Conservation (phyloP, 2,888 invertebrate species). For the Salticus scenicus region DNA sequence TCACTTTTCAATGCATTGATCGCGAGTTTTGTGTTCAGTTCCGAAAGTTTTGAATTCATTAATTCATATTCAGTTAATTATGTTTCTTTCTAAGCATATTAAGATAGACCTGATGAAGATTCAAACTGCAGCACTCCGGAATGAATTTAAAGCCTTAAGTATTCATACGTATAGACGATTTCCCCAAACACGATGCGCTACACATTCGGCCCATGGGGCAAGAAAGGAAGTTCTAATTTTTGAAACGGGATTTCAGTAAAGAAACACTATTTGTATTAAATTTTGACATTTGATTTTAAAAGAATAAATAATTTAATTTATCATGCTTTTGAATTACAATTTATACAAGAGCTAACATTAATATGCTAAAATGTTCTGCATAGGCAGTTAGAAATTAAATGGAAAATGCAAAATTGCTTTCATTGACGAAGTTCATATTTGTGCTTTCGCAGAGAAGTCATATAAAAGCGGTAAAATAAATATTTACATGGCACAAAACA, state of each 20-base stretch:
- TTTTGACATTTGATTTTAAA: no score
- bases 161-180: neutral
- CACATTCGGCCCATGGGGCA: neutral
- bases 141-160: slow-evolving; percentile 11
- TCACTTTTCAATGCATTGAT: slow-evolving; percentile 18
- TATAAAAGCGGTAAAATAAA: no score
- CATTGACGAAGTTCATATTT: no score
- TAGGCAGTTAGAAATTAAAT: no score
- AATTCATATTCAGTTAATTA: slow-evolving; percentile 17
- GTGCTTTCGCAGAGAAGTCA: no score
- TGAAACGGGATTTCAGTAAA: neutral
- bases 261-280: no score
- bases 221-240: neutral
- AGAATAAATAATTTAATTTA: no score
- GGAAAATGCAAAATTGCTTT: no score
- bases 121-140: neutral
- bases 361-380: no score
- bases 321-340: no score
- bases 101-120: slow-evolving; percentile 17
- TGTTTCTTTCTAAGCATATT: slow-evolving; percentile 16
- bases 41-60: slow-evolving; percentile 16
- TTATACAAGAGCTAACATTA: no score
- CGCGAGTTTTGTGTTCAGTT: slow-evolving; percentile 17
- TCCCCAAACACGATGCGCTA: neutral
- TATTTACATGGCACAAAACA: no score